Base-by-base conservation (phyloP, 30 jellyfish, hydroid and myxozoan genomes). In the Euphysa ruthae region DNA sequence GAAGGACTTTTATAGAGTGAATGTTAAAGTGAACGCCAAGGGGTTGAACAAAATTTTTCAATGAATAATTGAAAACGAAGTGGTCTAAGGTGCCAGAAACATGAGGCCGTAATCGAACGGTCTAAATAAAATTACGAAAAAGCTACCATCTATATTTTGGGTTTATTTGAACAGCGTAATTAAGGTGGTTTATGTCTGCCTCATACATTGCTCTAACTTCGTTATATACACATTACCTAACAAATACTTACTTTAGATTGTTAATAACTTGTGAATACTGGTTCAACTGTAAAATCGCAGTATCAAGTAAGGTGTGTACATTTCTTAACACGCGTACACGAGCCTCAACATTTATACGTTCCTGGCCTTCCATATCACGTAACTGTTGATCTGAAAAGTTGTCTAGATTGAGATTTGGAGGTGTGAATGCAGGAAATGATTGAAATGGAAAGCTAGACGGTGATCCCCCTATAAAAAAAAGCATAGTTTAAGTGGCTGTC, bases 311-410 rank as follows among this genome's bases (percentile, higher is more conserved):
- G 6, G 98, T 55, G 49, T 90, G 98, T 43, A 90, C 90, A 69
- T 90, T 90, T n/a, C 93, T 61, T 33, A 90, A 31, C 22, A 90
- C 91, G 15, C 83, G 93, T 23, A 90, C 27, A 22, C 98, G 71
- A 27, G 98, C 93, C 77, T 90, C 98, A 71, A 90, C 83, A 66
- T 90, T 90, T 28, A 83, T 84, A n/a, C 98, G 75, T 50, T 90
- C 98, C 49, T 90, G 98, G 26, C 98, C 98, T 66, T 90, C 98
- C 98, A 90, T 90, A 30, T 33, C 73, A 14, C 78, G 90, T 12
- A 90, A 73, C 28, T 90, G 83, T 26, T 81, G 95, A 10, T 71
- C 91, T 16, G 95, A n/a, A 2, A 46, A 29, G 4, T 46, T 4
- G 4, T 29, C 60, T n/a, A 46, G 22, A 66, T 63, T 42, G 16